Evolutionary conservation across 2,113 vertebrate genomes (phyloP), one percentile per base, ranked within the genome.

Genomic region (Ameiurus melas): DNA sequence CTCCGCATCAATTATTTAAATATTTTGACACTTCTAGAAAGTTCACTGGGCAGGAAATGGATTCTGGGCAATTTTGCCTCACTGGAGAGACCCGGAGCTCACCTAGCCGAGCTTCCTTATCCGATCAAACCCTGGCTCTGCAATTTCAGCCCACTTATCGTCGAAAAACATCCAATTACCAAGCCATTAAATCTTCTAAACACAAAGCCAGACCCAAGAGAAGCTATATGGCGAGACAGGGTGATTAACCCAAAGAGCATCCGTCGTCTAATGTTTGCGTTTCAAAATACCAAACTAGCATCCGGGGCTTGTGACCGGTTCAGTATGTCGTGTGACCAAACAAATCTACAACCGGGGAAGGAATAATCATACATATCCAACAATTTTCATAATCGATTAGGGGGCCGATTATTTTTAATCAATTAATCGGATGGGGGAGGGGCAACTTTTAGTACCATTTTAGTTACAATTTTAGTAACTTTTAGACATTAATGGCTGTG

Each of bases 131-230:
- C 89, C 78, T 92, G 92, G 92, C 89, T 91, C 91, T 73, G 27
- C 91, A 91, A 92, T 94, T 93, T 93, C 66, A 85, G 87, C 90
- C 87, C 91, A 91, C 89, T 94, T 86, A 91, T 80, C 71, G 75
- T 90, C 92, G 86, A 92, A 91, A 93, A 91, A 93, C 89, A 85
- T 88, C 90, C 91, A 92, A 93, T 94, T 94, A 93, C 8, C 86
- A 77, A 90, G 87, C 90, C 92, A 93, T 94, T 94, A 90, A 91
- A 92, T 83, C 73, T 81, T 88, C 89, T 33, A 90, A 90, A 92
- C 90, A 91, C 85, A 91, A 92, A 92, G 85, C 51, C 47, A 78
- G 25, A 86, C 90, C 92, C 90, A 89, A 90, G 87, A 90, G 89
- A 82, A 89, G 73, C 82, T 89, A 86, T 79, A 83, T 75, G 51